These are phyloP conservation scores for Proisotoma minuta DNA, from an alignment of 2,888 invertebrate species.

Conservation along the genomic window DNA sequence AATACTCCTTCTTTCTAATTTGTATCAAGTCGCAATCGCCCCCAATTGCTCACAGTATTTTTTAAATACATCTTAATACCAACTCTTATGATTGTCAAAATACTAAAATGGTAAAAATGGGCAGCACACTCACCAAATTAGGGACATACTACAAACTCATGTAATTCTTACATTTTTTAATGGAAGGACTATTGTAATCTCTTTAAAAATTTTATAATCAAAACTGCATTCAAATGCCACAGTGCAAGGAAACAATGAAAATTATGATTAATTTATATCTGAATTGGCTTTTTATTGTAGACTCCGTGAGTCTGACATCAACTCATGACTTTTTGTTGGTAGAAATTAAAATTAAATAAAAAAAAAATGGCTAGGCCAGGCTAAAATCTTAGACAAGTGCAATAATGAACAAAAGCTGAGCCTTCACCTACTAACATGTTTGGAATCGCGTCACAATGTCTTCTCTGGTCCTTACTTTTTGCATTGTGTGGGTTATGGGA, in stretches of 20 bases:
- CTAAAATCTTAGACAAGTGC: background rate
- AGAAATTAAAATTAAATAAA: too few relatives aligned
- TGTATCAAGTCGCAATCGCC: too few relatives aligned
- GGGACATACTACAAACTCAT: background rate
- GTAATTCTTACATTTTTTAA: background rate
- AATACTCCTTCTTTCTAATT: too few relatives aligned
- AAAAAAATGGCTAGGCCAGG: background rate
- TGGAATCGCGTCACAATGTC: background rate
- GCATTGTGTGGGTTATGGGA: background rate
- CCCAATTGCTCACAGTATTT: too few relatives aligned
- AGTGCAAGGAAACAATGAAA: background rate
- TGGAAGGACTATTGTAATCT: background rate
- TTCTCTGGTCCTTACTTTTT: background rate
- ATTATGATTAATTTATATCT: background rate
- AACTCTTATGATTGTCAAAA: too few relatives aligned
- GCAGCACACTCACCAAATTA: background rate
- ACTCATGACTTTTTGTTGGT: background rate
- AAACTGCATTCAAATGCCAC: background rate
- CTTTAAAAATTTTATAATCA: too few relatives aligned
- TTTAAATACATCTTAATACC: too few relatives aligned
- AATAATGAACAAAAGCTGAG: constrained; percentile 7
- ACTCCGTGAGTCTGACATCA: background rate
- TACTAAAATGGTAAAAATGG: background rate
- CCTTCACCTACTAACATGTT: constrained; percentile 33
- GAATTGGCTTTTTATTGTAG: constrained; percentile 4